Evolutionary conservation across 2,113 vertebrate genomes (phyloP).

Genomic region (Equus quagga): DNA sequence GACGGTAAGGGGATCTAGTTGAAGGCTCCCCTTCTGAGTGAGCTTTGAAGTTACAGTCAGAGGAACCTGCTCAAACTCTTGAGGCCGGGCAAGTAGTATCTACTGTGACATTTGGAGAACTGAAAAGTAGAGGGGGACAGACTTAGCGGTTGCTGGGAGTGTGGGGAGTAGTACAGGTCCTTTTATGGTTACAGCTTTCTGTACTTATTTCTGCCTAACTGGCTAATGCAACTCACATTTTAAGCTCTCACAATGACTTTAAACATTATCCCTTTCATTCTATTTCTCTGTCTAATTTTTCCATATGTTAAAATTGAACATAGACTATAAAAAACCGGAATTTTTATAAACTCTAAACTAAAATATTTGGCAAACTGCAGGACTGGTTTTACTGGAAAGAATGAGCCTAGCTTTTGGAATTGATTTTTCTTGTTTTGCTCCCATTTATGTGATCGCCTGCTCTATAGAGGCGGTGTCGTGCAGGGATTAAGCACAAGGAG

Average conservation of each 20-base stretch:
- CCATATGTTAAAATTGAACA: background rate
- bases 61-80: conserved; percentile 5
- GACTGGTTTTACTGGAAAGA: conserved; percentile 25
- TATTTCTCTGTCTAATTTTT: conserved; percentile 48
- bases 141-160: background rate
- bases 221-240: background rate
- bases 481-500: background rate
- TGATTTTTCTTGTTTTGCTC: background rate
- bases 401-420: background rate
- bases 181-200: conserved; percentile 49
- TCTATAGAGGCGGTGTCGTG: background rate
- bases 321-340: background rate
- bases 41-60: background rate
- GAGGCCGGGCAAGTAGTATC: background rate
- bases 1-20: background rate
- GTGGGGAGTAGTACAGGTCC: background rate
- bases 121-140: background rate
- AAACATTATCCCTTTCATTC: background rate
- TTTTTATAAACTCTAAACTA: conserved; percentile 17
- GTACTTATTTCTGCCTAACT: conserved; percentile 27
- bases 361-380: conserved; percentile 31
- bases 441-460: background rate
- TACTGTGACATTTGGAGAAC: conserved; percentile 57
- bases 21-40: background rate
- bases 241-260: background rate